phyloP scores from a whole-genome alignment of 2,797 vertebrate species.

The Malurus leucopterus region DNA sequence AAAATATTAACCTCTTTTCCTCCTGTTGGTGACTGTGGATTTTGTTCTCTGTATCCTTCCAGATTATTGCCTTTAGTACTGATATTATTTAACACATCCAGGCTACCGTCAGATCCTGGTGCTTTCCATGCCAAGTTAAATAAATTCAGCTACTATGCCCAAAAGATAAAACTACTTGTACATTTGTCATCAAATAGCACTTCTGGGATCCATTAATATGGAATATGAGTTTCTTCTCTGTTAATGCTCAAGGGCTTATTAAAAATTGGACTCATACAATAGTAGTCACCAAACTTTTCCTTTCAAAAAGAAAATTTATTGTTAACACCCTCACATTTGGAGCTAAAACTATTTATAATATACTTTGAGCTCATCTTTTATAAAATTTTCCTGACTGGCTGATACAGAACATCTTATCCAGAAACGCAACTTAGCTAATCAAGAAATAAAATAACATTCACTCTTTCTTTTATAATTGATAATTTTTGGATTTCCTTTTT shows the following conservation, averaged over 20 bases:
- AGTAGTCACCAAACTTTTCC: not conserved
- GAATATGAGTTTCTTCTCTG: not conserved
- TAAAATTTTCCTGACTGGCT: not conserved
- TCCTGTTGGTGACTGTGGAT: not conserved
- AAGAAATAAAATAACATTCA: not conserved
- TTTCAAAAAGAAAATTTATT: not conserved
- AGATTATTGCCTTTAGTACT: not conserved
- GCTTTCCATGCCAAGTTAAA: not conserved
- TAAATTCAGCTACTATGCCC: not conserved
- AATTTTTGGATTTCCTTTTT: not conserved
- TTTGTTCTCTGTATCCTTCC: not conserved
- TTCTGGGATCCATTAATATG: not conserved
- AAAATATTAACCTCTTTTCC: not conserved
- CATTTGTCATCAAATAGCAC: conserved; percentile 5
- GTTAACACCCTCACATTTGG: not conserved
- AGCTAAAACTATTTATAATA: not conserved
- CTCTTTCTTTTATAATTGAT: not conserved
- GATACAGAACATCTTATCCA: not conserved
- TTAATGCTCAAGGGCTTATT: not conserved
- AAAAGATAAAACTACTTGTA: not conserved
- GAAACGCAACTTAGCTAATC: not conserved
- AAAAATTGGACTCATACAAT: not conserved
- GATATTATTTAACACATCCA: not conserved
- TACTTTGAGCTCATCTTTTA: not conserved
- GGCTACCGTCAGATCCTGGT: not conserved